Conservation (phyloP, 1,140 invertebrate genomes). For the Dendroctonus valens region DNA sequence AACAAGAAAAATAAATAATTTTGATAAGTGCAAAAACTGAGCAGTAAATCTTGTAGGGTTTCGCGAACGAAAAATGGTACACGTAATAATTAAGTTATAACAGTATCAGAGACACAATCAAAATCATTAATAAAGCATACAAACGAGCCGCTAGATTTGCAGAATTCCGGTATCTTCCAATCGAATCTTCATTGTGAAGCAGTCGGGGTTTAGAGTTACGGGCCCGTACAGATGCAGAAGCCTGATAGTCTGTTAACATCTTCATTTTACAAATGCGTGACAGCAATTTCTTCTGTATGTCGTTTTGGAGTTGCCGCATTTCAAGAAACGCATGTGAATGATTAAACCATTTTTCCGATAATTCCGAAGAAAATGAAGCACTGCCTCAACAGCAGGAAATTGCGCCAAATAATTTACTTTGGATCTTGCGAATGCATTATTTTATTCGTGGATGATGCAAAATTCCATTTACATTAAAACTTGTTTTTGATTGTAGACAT, state of each 20-base stretch:
- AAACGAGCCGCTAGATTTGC: conserved; percentile 27
- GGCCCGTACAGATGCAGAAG: conserved; percentile 16
- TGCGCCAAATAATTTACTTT: too few relatives aligned
- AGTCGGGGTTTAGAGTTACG: conserved; percentile 23
- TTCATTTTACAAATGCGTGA: conserved; percentile 13
- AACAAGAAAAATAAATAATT: not conserved
- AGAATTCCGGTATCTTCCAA: conserved; percentile 17
- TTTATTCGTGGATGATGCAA: too few relatives aligned
- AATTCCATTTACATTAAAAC: too few relatives aligned
- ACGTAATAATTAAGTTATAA: conserved; percentile 31
- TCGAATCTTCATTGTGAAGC: conserved; percentile 22
- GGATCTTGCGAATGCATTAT: too few relatives aligned
- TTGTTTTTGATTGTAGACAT: too few relatives aligned
- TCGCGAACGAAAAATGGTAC: conserved; percentile 9
- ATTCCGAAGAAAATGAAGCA: too few relatives aligned
- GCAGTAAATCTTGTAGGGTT: conserved; percentile 9
- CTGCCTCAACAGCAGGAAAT: too few relatives aligned
- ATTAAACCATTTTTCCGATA: too few relatives aligned
- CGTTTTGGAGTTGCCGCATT: too few relatives aligned
- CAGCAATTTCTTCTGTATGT: not conserved
- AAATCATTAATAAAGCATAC: conserved; percentile 27
- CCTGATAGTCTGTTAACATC: conserved; percentile 16
- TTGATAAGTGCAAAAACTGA: not conserved
- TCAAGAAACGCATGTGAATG: too few relatives aligned
- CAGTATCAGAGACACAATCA: conserved; percentile 25